Percentiles rank a stretch among this genome's conserved stretches.
These are phyloP conservation scores for Papilio xuthus DNA, from an alignment of 1,140 invertebrate genomes.

Conservation along the genomic window DNA sequence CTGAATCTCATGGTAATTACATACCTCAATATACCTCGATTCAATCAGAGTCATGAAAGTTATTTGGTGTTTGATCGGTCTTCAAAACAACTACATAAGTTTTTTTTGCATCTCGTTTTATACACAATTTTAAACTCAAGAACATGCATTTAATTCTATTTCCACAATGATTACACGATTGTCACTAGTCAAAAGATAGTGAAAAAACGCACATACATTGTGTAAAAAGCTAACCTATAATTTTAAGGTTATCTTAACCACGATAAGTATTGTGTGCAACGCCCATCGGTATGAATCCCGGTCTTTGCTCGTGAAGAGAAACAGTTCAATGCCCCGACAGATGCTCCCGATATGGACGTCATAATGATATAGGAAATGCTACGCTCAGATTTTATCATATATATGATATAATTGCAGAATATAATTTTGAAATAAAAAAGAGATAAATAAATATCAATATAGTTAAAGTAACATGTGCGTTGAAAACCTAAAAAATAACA, in stretches of 20 bases:
- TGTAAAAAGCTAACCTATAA: constrained; percentile 8
- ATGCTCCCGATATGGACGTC: not conserved
- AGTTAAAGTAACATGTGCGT: not conserved
- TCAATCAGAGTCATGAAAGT: too few relatives aligned
- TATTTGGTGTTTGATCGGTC: too few relatives aligned
- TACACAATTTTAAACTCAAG: not conserved
- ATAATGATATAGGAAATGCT: constrained; percentile 1
- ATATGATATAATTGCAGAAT: not conserved
- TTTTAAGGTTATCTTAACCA: constrained; percentile 12
- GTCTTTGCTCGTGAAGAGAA: not conserved
- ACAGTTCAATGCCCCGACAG: constrained; percentile 8
- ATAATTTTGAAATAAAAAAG: constrained; percentile 2
- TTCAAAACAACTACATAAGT: too few relatives aligned
- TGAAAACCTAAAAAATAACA: not conserved
- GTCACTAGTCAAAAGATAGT: not conserved
- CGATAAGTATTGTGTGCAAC: constrained; percentile 21
- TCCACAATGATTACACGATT: not conserved
- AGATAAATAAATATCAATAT: not conserved
- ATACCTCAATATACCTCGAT: too few relatives aligned
- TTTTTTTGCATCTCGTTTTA: not conserved
- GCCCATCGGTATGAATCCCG: constrained; percentile 13
- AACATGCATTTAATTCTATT: not conserved
- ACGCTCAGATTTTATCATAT: not conserved
- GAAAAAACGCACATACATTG: not conserved
- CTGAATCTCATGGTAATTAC: too few relatives aligned